These are phyloP conservation scores for Metacarcinus magister DNA, from an alignment of 2,888 invertebrate species.

Conservation along the genomic window DNA sequence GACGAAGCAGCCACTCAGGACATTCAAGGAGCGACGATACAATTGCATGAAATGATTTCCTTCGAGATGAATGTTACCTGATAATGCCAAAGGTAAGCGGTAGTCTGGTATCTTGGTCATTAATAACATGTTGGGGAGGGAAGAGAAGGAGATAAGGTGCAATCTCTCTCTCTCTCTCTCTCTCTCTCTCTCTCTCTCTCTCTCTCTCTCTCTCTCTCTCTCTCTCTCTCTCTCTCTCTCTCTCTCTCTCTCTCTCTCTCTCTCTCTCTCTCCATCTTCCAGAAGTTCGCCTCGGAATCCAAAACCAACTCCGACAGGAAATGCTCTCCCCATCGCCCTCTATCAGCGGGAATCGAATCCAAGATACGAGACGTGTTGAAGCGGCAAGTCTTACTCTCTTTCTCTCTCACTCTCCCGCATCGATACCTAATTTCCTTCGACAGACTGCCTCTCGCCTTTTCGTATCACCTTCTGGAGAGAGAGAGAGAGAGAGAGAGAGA, in stretches of 20 bases:
- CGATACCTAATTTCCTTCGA: constrained; percentile 2
- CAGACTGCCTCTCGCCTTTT: background rate
- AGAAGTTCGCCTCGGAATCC: background rate
- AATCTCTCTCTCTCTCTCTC: background rate
- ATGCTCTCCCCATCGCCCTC: background rate
- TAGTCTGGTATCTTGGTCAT: background rate
- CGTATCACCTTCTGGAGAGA: background rate
- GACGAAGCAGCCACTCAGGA: background rate
- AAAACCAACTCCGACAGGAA: background rate
- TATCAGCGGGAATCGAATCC: background rate
- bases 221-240: constrained; percentile 26
- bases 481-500: background rate
- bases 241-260: background rate
- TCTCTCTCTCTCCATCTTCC: background rate
- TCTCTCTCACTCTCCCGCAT: background rate
- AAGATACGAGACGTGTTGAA: constrained; percentile 26
- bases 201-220: constrained; percentile 34
- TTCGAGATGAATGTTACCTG: background rate
- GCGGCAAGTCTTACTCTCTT: background rate
- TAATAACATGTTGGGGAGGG: background rate
- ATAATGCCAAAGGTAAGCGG: background rate
- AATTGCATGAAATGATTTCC: constrained; percentile 1
- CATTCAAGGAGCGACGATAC: background rate
- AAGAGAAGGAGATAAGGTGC: background rate
- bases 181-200: too few relatives aligned